phyloP scores from a whole-genome alignment of 2,888 invertebrate species.

The Caprella mutica region DNA sequence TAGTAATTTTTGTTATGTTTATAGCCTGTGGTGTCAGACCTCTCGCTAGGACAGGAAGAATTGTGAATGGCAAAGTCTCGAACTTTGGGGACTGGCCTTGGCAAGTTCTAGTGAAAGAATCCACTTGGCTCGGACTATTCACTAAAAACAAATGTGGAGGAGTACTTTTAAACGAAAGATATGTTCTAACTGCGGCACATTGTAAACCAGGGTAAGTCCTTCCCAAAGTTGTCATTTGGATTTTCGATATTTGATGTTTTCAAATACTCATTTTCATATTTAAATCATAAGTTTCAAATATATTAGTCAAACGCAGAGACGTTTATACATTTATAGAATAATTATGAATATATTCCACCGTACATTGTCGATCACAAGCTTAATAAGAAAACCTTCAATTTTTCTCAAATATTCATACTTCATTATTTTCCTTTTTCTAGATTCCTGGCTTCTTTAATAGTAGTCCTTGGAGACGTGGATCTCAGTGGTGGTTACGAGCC shows the following conservation, averaged over 20 bases:
- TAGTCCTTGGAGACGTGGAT: slow-evolving; percentile 82
- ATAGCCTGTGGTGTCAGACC: slow-evolving; percentile 80
- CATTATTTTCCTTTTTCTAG: no score
- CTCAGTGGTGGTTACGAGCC: slow-evolving; percentile 69
- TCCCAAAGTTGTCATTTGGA: no score
- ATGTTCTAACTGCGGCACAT: slow-evolving; percentile 84
- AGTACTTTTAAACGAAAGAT: slow-evolving; percentile 74
- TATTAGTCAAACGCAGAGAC: no score
- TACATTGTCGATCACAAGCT: no score
- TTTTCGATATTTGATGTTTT: no score
- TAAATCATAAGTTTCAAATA: no score
- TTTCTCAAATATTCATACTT: no score
- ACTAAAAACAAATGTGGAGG: slow-evolving; percentile 93
- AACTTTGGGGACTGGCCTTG: slow-evolving; percentile 82
- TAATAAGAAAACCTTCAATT: no score
- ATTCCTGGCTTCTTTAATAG: slow-evolving; percentile 76
- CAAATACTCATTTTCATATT: no score
- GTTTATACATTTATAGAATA: no score
- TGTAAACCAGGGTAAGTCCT: slow-evolving; percentile 74
- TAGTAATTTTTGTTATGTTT: no score
- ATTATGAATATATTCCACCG: no score
- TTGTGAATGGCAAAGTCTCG: slow-evolving; percentile 79
- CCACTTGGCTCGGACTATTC: slow-evolving; percentile 84
- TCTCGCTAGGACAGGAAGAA: slow-evolving; percentile 55
- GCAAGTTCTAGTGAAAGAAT: slow-evolving; percentile 82